A percentile compares a stretch with the other conserved stretches of the same genome.
These are phyloP conservation scores for Tolypeutes matacus DNA, from an alignment of 2,797 vertebrate genomes.

Conservation along the genomic window DNA sequence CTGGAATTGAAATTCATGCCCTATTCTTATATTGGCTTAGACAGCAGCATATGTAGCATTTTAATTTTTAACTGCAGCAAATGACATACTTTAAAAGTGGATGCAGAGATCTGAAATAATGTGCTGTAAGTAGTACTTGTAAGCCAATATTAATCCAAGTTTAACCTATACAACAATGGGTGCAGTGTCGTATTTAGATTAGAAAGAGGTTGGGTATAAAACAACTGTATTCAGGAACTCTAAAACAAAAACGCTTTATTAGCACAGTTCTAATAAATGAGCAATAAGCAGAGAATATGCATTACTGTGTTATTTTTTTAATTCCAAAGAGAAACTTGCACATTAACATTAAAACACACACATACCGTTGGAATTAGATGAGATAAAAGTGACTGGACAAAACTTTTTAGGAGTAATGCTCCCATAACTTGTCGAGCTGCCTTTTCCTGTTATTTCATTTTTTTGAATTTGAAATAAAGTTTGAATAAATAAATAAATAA, in stretches of 20 bases:
- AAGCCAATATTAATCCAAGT: constrained; percentile 82
- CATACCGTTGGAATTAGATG: too few relatives aligned
- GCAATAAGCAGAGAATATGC: constrained; percentile 24
- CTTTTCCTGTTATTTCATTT: too few relatives aligned
- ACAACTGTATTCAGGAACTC: constrained; percentile 66
- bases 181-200: constrained; percentile 60
- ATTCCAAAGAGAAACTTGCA: constrained; percentile 42
- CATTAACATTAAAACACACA: constrained; percentile 26
- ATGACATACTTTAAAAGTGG: constrained; percentile 87
- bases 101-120: constrained; percentile 85
- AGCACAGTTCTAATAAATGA: constrained; percentile 64
- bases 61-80: constrained; percentile 91
- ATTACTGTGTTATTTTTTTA: constrained; percentile 49
- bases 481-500: too few relatives aligned
- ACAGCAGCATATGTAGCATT: constrained; percentile 90
- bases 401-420: too few relatives aligned
- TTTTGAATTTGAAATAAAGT: too few relatives aligned
- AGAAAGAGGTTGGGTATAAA: constrained; percentile 45
- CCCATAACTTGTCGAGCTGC: too few relatives aligned
- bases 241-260: constrained; percentile 50
- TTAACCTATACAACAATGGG: constrained; percentile 70
- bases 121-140: constrained; percentile 76
- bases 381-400: too few relatives aligned
- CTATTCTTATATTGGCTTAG: constrained; percentile 86
- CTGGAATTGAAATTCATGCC: constrained; percentile 88